Evolutionary conservation across 2,113 vertebrate species (phyloP).

Genomic region (Psittacus erithacus): DNA sequence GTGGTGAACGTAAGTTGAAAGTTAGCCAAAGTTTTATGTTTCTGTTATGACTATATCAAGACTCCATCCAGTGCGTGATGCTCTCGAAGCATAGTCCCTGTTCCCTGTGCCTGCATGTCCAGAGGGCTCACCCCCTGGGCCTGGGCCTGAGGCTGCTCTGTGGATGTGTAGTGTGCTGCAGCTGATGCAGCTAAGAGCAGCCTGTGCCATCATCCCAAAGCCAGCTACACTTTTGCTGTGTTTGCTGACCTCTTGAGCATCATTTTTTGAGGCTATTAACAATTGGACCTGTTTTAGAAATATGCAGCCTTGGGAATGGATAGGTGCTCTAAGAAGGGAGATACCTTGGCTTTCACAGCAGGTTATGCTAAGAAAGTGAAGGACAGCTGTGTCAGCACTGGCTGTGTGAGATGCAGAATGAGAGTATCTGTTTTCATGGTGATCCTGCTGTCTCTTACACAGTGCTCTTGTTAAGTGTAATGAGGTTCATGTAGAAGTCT

Average conservation of each 20-base stretch:
- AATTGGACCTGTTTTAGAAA: background rate
- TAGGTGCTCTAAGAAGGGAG: background rate
- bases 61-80: background rate
- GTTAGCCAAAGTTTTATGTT: background rate
- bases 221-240: no score
- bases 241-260: background rate
- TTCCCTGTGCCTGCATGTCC: background rate
- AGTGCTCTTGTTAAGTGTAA: background rate
- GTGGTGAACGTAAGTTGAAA: background rate
- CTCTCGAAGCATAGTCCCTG: background rate
- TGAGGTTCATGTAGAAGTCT: constrained; percentile 29
- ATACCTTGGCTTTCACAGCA: background rate
- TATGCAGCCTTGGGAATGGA: background rate
- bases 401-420: background rate
- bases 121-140: background rate
- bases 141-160: no score
- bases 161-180: fast-evolving
- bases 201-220: background rate
- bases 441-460: background rate
- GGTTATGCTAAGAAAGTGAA: background rate
- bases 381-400: background rate
- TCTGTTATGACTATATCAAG: background rate
- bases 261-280: background rate
- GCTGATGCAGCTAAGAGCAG: background rate
- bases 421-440: background rate